phyloP scores from a whole-genome alignment of 2,888 invertebrate species.

The Dasypogon diadema region DNA sequence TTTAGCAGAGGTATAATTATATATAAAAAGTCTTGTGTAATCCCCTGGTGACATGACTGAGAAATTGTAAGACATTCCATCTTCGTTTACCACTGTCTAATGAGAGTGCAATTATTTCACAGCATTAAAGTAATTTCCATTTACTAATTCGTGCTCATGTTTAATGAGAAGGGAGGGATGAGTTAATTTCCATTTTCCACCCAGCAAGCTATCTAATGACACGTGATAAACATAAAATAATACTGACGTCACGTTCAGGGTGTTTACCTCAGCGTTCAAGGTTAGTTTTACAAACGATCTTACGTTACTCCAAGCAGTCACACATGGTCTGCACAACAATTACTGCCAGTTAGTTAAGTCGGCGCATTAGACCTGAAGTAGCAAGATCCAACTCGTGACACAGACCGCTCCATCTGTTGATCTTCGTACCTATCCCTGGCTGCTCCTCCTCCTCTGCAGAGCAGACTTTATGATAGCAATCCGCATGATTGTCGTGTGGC shows the following conservation, averaged over 20 bases:
- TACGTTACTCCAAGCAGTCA: constrained; percentile 25
- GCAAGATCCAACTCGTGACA: constrained; percentile 45
- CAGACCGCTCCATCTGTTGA: constrained; percentile 28
- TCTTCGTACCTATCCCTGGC: not conserved
- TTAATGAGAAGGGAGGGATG: not conserved
- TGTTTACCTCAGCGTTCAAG: constrained; percentile 53
- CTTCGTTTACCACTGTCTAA: no score
- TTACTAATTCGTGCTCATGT: not conserved
- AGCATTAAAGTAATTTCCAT: no score
- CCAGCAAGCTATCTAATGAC: not conserved
- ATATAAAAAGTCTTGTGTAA: no score
- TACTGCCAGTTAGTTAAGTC: constrained; percentile 25
- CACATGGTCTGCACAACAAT: constrained; percentile 50
- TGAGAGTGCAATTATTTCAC: no score
- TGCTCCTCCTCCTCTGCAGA: not conserved
- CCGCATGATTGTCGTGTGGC: constrained; percentile 47
- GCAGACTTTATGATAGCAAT: constrained; percentile 24
- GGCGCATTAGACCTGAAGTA: constrained; percentile 29
- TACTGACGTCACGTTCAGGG: constrained; percentile 48
- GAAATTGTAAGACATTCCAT: no score
- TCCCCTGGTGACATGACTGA: no score
- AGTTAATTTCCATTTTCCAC: not conserved
- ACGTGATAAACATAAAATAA: constrained; percentile 25
- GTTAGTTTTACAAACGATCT: constrained; percentile 54
- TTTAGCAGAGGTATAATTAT: no score